Conservation (phyloP, 2,888 invertebrate genomes). For the Hofmannophila pseudospretella region DNA sequence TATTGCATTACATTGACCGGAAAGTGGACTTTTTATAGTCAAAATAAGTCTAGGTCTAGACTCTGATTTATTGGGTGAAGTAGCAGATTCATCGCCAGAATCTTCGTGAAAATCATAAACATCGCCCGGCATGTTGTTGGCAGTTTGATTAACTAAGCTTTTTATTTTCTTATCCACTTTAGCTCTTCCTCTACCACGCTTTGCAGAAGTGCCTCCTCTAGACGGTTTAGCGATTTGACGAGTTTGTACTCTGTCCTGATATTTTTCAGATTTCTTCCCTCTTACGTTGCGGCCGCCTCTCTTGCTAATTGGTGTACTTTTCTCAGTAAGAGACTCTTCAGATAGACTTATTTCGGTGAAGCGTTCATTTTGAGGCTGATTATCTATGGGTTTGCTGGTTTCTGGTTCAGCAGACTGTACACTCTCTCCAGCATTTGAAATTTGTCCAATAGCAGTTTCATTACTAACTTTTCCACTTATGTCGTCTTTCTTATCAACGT, state of each 20-base stretch:
- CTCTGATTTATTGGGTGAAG: conserved; percentile 63
- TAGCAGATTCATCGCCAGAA: conserved; percentile 85
- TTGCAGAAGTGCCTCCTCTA: conserved; percentile 47
- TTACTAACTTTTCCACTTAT: conserved; percentile 17
- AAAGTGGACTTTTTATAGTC: conserved; percentile 86
- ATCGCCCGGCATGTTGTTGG: conserved; percentile 82
- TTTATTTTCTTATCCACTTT: conserved; percentile 75
- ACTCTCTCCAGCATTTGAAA: background rate
- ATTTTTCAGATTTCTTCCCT: conserved; percentile 62
- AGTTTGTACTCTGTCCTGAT: conserved; percentile 59
- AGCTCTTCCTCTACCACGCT: conserved; percentile 70
- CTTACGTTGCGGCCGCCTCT: conserved; percentile 60
- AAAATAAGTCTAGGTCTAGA: conserved; percentile 86
- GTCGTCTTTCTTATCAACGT: conserved; percentile 29
- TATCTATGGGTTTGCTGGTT: conserved; percentile 17
- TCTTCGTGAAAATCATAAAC: conserved; percentile 95
- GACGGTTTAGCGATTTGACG: conserved; percentile 64
- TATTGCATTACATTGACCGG: conserved; percentile 55
- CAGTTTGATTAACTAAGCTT: conserved; percentile 63
- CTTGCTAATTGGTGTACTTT: conserved; percentile 33
- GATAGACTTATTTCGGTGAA: conserved; percentile 18
- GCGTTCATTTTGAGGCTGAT: conserved; percentile 21
- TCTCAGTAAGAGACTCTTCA: conserved; percentile 32
- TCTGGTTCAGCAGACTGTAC: conserved; percentile 6
- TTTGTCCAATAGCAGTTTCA: background rate